phyloP scores from a whole-genome alignment of 23 tunicate species.

The Trididemnum miniatum region DNA sequence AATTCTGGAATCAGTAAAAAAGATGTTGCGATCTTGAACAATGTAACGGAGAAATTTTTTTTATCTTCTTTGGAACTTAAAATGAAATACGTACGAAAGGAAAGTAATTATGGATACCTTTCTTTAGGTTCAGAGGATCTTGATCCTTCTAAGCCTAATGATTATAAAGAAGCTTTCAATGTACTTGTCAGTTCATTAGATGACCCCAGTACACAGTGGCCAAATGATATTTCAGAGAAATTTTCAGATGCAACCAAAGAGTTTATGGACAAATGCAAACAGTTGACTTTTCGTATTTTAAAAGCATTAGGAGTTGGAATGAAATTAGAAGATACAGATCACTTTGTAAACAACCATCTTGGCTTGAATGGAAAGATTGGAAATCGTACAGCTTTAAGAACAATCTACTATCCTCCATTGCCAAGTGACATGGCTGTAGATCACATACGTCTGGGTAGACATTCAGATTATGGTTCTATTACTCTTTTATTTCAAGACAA shows the following conservation, averaged over 20 bases:
- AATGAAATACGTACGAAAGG: neutral
- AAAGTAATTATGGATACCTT: conserved; percentile 19
- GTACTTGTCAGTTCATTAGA: neutral
- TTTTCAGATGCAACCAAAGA: conserved; percentile 24
- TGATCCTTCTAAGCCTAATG: conserved; percentile 27
- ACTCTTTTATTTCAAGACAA: conserved; percentile 58
- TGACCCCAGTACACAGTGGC: conserved; percentile 31
- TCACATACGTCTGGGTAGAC: conserved; percentile 38
- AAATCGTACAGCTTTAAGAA: conserved; percentile 51
- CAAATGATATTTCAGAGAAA: conserved; percentile 25
- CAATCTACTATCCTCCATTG: conserved; percentile 51
- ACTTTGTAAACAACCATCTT: conserved; percentile 13
- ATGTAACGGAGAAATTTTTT: neutral
- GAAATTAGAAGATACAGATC: conserved; percentile 38
- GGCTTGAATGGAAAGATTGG: conserved; percentile 15
- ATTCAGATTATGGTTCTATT: conserved; percentile 64
- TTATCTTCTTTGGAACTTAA: neutral
- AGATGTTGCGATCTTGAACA: neutral
- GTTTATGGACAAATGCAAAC: conserved; percentile 31
- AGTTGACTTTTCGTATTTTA: conserved; percentile 35
- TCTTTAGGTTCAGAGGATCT: conserved; percentile 14
- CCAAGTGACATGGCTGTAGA: conserved; percentile 7
- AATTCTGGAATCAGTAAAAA: conserved; percentile 22
- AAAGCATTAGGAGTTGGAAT: conserved; percentile 34
- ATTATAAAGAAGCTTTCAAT: conserved; percentile 58